These are phyloP conservation scores for Autographa pulchrina DNA, from an alignment of 2,888 invertebrate species.

Conservation along the genomic window DNA sequence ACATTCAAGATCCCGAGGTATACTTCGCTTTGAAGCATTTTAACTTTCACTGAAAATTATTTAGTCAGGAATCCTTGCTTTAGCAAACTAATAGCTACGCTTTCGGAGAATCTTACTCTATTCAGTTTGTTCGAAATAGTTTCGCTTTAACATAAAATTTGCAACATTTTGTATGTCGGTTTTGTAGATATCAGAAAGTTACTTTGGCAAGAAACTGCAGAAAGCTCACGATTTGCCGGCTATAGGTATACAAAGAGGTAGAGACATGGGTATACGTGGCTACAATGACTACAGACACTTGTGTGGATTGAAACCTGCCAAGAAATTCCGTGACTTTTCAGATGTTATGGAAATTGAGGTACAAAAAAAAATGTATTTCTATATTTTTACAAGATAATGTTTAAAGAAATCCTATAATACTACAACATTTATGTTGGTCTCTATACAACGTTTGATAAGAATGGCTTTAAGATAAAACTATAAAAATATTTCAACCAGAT, in stretches of 20 bases:
- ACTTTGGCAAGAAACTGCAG: constrained; percentile 69
- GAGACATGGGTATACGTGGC: constrained; percentile 76
- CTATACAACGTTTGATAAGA: no score
- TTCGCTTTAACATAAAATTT: not conserved
- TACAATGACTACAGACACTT: constrained; percentile 78
- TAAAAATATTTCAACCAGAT: constrained; percentile 1
- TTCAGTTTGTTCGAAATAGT: not conserved
- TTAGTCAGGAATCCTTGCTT: not conserved
- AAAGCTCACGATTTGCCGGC: constrained; percentile 73
- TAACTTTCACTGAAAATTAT: not conserved
- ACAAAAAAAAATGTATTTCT: not conserved
- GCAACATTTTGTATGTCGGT: not conserved
- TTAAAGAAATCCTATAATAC: not conserved
- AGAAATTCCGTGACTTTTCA: constrained; percentile 73
- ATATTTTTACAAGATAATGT: no score
- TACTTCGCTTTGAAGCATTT: constrained; percentile 12
- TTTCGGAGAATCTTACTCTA: constrained; percentile 4
- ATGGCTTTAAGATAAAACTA: not conserved
- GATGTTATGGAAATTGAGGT: constrained; percentile 80
- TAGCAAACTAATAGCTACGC: constrained; percentile 5
- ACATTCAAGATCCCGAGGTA: constrained; percentile 79
- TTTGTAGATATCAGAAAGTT: constrained; percentile 75
- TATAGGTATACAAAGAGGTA: constrained; percentile 77
- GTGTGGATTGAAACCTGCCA: constrained; percentile 73
- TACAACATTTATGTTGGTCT: no score